A percentile compares a stretch with the other conserved stretches of the same genome.
These are phyloP conservation scores for Clarias laeviceps DNA, from an alignment of 2,797 vertebrate genomes.

Conservation along the genomic window DNA sequence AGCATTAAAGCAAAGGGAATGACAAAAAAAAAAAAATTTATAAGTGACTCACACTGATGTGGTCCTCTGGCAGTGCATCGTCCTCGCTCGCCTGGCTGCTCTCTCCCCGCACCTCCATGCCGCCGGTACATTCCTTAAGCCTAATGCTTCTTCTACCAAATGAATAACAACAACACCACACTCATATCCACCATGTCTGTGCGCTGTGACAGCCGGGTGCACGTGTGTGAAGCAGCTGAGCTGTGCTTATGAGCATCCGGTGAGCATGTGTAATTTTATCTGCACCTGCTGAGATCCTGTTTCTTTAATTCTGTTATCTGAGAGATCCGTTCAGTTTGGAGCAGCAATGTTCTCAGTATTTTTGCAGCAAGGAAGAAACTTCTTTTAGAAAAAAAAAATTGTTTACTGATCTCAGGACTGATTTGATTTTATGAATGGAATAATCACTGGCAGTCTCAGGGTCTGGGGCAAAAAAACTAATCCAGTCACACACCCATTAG, in stretches of 20 bases:
- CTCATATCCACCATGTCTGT: not conserved
- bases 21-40: not conserved
- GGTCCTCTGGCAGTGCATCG: conserved; percentile 62
- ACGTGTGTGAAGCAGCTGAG: not conserved
- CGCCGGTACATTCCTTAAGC: conserved; percentile 54
- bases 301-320: conserved; percentile 20
- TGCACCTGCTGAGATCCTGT: conserved; percentile 21
- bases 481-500: not conserved
- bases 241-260: conserved; percentile 15
- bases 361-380: not conserved
- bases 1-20: not conserved
- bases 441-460: not conserved
- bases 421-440: not conserved
- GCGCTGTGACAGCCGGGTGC: not conserved
- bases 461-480: not conserved
- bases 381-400: not conserved
- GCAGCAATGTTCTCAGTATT: not conserved
- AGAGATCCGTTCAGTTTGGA: not conserved
- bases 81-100: conserved; percentile 56
- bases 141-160: not conserved
- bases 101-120: conserved; percentile 71
- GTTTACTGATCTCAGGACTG: not conserved
- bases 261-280: conserved; percentile 23
- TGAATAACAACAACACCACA: not conserved
- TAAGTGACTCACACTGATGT: conserved; percentile 72